A percentile compares a stretch with the other conserved stretches of the same genome.
Evolutionary conservation across 2,113 vertebrate genomes (phyloP).

Genomic region (Naja naja): DNA sequence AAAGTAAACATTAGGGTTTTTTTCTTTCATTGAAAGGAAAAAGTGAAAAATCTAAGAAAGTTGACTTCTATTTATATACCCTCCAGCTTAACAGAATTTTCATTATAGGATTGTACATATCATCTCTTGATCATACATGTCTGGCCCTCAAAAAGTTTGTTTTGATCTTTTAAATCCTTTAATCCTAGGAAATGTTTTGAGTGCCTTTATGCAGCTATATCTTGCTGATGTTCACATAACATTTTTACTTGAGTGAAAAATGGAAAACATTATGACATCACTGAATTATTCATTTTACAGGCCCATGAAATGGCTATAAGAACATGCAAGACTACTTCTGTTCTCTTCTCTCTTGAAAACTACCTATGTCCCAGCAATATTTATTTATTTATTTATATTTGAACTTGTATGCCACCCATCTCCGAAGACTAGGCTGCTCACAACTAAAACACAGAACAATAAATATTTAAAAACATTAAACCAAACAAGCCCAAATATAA

Average conservation of each 20-base stretch:
- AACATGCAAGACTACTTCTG: neutral
- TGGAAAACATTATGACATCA: neutral
- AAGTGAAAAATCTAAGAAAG: neutral
- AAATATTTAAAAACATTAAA: too few relatives aligned
- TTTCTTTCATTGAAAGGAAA: neutral
- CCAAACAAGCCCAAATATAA: too few relatives aligned
- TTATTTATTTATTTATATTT: too few relatives aligned
- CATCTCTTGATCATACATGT: neutral
- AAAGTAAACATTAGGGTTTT: neutral
- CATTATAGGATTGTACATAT: neutral
- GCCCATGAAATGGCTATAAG: neutral
- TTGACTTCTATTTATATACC: neutral
- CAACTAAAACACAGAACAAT: too few relatives aligned
- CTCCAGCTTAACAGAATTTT: neutral
- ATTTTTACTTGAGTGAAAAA: neutral
- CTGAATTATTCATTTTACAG: neutral
- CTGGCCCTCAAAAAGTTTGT: neutral
- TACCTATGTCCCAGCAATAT: neutral
- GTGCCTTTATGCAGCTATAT: neutral
- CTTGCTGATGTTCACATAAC: neutral
- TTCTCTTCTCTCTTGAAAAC: neutral
- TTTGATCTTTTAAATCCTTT: neutral
- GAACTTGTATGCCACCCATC: too few relatives aligned
- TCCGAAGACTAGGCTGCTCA: too few relatives aligned
- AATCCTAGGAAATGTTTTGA: neutral